Base-by-base conservation (phyloP, 92 coral and sea anemone genomes). In the Palythoa grandiflora region DNA sequence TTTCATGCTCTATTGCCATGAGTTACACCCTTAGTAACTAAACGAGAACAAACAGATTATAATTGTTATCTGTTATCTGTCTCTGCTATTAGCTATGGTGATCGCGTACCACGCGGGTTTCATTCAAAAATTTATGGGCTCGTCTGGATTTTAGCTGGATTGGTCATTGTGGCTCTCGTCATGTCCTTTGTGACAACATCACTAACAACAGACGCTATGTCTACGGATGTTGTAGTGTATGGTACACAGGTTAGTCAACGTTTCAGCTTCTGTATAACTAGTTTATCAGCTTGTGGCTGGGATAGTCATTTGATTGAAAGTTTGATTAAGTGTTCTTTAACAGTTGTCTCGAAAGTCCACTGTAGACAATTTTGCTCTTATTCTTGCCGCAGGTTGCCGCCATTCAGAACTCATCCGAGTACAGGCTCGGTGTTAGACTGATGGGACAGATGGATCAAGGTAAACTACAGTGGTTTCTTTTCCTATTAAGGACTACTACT, bases 171-270 rank as follows among this genome's bases (percentile, higher is more conserved):
- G 9, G 86, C 96, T 19, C 90, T 96, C 4, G 95, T 95, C 92
- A 96, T 94, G 94, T 96, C 99, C 13, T 89, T 96, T 68, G 91
- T 96, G 52, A 96, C 99, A 17, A 85, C 98, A 55, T 86, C 96
- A n/a, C 88, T 96, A 75, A 96, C 99, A 0, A 92, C 93, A 48
- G 94, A 94, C 53, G 84, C 93, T 36, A 94, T 95, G 87, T 83
- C 75, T 50, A 90, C 96, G 44, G 91, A 91, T 74, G 71, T 89
- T 19, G 80, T 87, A 68, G 89, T 96, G 44, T 96, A 96, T 87
- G 99, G 99, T n/a, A 91, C 98, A 11, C 91, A 91, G 93, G 99
- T 95, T 87, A 65, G 91, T 84, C 19, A 3, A 15, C 21, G 9
- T 40, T 20, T 5, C 28, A 28, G 28, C 28, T 20, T 68, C 73